A percentile compares a stretch with the other conserved stretches of the same genome.
Conservation (phyloP, 2,888 invertebrate species). For the Drosophila leonis region DNA sequence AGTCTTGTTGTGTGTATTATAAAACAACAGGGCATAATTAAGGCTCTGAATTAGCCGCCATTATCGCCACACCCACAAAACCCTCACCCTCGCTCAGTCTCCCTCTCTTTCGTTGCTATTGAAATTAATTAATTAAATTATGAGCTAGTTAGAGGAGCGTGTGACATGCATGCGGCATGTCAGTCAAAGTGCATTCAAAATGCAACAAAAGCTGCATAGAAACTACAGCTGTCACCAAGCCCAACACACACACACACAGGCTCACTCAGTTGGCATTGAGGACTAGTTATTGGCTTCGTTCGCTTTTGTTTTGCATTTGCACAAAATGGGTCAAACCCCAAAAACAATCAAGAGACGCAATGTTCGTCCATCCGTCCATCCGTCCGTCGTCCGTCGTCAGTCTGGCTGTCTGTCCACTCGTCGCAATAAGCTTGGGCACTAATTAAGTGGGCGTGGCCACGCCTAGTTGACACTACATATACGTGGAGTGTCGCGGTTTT, state of each 20-base stretch:
- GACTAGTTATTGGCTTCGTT: constrained; percentile 39
- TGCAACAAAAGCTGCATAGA: constrained; percentile 70
- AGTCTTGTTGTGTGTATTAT: constrained; percentile 46
- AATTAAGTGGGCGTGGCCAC: constrained; percentile 73
- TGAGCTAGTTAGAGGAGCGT: constrained; percentile 48
- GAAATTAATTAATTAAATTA: constrained; percentile 81
- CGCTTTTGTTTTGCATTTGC: constrained; percentile 75
- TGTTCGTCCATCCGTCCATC: neutral
- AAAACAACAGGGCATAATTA: constrained; percentile 75
- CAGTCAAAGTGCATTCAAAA: constrained; percentile 47
- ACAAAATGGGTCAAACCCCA: constrained; percentile 79
- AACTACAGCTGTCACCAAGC: constrained; percentile 63
- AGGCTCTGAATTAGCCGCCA: constrained; percentile 41
- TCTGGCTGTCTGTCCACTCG: constrained; percentile 2
- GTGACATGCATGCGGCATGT: constrained; percentile 30
- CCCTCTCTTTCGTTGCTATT: constrained; percentile 18
- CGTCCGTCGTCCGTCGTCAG: neutral
- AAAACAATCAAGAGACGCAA: constrained; percentile 70
- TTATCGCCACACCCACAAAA: constrained; percentile 22
- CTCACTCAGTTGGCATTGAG: constrained; percentile 17
- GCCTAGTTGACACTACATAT: constrained; percentile 12
- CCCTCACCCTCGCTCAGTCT: neutral
- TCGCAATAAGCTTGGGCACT: constrained; percentile 71
- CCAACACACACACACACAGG: constrained; percentile 16
- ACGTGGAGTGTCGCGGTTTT: constrained; percentile 51